Conservation (phyloP, 2,113 vertebrate genomes). For the Montifringilla adamsi region DNA sequence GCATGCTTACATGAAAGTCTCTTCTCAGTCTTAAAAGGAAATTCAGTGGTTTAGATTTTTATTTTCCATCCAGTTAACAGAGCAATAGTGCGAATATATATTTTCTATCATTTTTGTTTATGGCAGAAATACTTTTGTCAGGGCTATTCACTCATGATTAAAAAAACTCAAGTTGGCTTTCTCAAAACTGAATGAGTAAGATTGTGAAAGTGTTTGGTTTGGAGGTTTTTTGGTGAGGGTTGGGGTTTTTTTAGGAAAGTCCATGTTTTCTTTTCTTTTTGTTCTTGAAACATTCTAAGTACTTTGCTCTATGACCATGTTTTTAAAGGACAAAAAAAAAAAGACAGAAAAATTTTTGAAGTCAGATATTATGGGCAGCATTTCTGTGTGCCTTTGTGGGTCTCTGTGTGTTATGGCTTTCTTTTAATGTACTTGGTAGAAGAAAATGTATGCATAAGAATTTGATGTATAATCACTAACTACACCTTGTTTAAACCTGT, state of each 20-base stretch:
- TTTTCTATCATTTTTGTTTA: background rate
- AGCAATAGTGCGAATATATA: background rate
- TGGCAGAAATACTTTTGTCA: background rate
- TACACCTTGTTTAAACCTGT: background rate
- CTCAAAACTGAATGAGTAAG: background rate
- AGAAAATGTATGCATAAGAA: background rate
- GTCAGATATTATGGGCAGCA: background rate
- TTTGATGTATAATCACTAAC: background rate
- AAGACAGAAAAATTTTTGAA: background rate
- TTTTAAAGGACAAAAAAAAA: background rate
- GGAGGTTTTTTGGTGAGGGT: rapidly evolving
- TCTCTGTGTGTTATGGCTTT: background rate
- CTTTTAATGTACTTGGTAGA: background rate
- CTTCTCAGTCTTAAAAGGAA: background rate
- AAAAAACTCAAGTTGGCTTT: background rate
- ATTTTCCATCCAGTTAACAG: background rate
- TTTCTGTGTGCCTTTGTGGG: background rate
- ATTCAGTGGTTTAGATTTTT: background rate
- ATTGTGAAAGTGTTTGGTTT: background rate
- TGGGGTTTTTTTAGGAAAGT: background rate
- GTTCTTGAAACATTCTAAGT: background rate
- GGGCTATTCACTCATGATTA: background rate
- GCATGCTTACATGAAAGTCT: background rate
- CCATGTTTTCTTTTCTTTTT: background rate
- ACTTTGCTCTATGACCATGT: background rate